Percentiles rank a stretch among this genome's conserved stretches.
Evolutionary conservation across 2,888 invertebrate genomes (phyloP).

Genomic region (Tholera decimalis): DNA sequence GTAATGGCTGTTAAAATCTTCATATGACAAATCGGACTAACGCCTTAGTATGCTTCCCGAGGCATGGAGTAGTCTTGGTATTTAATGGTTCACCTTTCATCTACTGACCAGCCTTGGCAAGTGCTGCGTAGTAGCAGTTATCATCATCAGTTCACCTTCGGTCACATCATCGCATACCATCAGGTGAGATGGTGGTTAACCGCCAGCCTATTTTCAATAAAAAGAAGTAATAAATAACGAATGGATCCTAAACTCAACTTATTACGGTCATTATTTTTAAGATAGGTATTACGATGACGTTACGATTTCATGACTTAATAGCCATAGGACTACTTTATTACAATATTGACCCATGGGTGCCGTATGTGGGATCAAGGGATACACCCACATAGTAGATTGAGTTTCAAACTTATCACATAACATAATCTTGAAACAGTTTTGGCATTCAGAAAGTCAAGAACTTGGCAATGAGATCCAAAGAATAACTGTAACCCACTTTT

Average conservation of each 20-base stretch:
- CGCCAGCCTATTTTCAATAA: too few relatives aligned
- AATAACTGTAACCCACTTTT: neutral
- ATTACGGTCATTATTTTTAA: constrained; percentile 1
- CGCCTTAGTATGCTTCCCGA: too few relatives aligned
- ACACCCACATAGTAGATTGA: neutral
- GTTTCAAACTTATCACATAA: neutral
- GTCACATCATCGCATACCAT: too few relatives aligned
- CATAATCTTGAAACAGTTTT: neutral
- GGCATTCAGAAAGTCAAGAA: neutral
- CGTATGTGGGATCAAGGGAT: neutral
- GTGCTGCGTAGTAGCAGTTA: too few relatives aligned
- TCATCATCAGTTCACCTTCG: too few relatives aligned
- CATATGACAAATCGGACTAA: too few relatives aligned
- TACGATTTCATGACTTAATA: constrained; percentile 6
- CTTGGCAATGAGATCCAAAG: neutral
- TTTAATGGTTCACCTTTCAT: too few relatives aligned
- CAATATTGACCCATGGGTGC: neutral
- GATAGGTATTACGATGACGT: neutral
- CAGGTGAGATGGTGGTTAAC: too few relatives aligned
- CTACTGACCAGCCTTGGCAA: too few relatives aligned
- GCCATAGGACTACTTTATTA: constrained; percentile 4
- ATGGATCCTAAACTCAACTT: constrained; percentile 2
- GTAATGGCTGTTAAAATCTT: too few relatives aligned
- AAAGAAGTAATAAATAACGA: constrained; percentile 13
- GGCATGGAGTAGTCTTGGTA: too few relatives aligned